phyloP scores from a whole-genome alignment of 1,140 invertebrate species.

The Halyomorpha halys region DNA sequence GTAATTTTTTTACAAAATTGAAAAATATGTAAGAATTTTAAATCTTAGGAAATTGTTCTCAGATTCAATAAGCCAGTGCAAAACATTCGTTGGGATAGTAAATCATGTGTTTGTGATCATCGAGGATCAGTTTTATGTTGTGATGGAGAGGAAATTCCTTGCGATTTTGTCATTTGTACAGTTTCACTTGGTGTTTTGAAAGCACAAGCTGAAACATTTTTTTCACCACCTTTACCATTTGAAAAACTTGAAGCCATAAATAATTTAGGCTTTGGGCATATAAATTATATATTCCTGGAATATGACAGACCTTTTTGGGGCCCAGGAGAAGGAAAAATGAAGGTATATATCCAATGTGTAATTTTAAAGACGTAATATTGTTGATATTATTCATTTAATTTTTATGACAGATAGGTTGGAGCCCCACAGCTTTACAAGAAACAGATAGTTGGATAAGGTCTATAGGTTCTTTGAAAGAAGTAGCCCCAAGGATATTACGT shows the following conservation, averaged over 20 bases:
- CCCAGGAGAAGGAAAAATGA: constrained; percentile 35
- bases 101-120: constrained; percentile 34
- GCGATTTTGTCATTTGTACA: constrained; percentile 71
- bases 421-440: not conserved
- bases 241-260: constrained; percentile 66
- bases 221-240: constrained; percentile 59
- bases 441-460: not conserved
- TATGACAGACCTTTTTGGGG: constrained; percentile 68
- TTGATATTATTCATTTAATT: not conserved
- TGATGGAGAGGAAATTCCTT: constrained; percentile 53
- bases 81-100: constrained; percentile 48
- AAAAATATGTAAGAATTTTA: no score
- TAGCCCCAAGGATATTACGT: not conserved
- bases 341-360: not conserved
- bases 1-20: no score
- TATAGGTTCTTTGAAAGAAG: not conserved
- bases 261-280: constrained; percentile 49
- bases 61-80: constrained; percentile 43
- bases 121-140: constrained; percentile 26
- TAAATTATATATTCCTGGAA: constrained; percentile 74
- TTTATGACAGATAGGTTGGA: not conserved
- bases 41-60: constrained; percentile 34
- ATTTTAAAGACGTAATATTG: not conserved
- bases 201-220: constrained; percentile 58
- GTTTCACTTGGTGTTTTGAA: constrained; percentile 76